Conservation (phyloP, 2,797 vertebrate genomes). For the Dermochelys coriacea region DNA sequence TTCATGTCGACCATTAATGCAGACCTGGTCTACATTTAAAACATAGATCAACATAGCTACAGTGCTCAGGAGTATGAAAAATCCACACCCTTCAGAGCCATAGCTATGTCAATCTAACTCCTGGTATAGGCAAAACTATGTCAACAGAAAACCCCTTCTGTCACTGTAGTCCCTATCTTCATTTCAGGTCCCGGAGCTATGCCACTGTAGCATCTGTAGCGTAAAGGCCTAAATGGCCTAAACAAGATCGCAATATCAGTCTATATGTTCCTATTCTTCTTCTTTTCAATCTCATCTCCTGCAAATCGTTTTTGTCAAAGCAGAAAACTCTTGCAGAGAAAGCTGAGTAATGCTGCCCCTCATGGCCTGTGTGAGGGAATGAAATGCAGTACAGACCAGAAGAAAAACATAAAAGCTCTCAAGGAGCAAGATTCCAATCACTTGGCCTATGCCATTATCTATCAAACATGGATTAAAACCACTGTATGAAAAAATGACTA, state of each 20-base stretch:
- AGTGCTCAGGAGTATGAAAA: not conserved
- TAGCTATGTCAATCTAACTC: not conserved
- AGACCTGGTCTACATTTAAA: not conserved
- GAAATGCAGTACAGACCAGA: not conserved
- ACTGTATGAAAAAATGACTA: not conserved
- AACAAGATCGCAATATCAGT: not conserved
- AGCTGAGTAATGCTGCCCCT: not conserved
- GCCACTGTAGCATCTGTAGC: not conserved
- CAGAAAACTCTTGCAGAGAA: not conserved
- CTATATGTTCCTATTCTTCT: not conserved
- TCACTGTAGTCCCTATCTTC: not conserved
- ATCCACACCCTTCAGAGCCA: not conserved
- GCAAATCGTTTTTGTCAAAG: not conserved
- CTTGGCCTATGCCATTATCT: not conserved
- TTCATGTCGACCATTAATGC: not conserved
- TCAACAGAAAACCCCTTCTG: not conserved
- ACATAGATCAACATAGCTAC: not conserved
- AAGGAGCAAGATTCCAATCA: not conserved
- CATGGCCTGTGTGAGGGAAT: not conserved
- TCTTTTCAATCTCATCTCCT: not conserved
- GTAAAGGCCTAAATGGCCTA: accelerated
- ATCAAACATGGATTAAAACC: not conserved
- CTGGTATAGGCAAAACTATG: not conserved
- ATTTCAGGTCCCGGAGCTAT: not conserved
- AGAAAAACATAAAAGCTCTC: not conserved